Evolutionary conservation across 2,797 vertebrate genomes (phyloP).

Genomic region (Telmatherina bonti): DNA sequence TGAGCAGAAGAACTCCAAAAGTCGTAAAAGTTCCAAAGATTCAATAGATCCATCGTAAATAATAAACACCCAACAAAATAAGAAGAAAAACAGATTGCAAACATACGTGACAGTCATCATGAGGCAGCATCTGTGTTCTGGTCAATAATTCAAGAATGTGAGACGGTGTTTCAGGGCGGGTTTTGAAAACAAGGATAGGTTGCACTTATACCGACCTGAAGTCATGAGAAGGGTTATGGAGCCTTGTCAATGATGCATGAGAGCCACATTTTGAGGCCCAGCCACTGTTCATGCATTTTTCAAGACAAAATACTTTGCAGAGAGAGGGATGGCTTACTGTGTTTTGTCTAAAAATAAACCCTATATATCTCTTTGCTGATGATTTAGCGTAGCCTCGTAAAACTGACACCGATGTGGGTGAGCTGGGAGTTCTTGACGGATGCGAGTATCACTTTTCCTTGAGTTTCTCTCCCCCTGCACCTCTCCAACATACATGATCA

Average conservation of each 20-base stretch:
- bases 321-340: conserved; percentile 45
- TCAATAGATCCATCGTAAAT: not conserved
- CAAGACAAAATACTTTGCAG: conserved; percentile 76
- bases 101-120: conserved; percentile 16
- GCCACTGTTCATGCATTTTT: conserved; percentile 79
- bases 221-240: conserved; percentile 77
- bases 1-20: not conserved
- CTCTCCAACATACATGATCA: conserved; percentile 13
- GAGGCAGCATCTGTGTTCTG: conserved; percentile 61
- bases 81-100: not conserved
- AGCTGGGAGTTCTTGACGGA: conserved; percentile 51
- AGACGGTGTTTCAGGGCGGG: conserved; percentile 63
- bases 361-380: conserved; percentile 56
- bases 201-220: conserved; percentile 76
- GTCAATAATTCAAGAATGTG: conserved; percentile 75
- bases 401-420: conserved; percentile 67
- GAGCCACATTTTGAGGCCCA: conserved; percentile 61
- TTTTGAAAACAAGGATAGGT: conserved; percentile 78
- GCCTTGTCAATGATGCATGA: conserved; percentile 79
- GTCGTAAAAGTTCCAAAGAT: not conserved
- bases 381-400: conserved; percentile 38
- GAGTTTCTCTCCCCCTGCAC: conserved; percentile 18
- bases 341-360: conserved; percentile 81
- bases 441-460: conserved; percentile 39
- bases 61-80: too few species aligned